phyloP scores from a whole-genome alignment of 2,113 vertebrate species.

The Ciconia boyciana region DNA sequence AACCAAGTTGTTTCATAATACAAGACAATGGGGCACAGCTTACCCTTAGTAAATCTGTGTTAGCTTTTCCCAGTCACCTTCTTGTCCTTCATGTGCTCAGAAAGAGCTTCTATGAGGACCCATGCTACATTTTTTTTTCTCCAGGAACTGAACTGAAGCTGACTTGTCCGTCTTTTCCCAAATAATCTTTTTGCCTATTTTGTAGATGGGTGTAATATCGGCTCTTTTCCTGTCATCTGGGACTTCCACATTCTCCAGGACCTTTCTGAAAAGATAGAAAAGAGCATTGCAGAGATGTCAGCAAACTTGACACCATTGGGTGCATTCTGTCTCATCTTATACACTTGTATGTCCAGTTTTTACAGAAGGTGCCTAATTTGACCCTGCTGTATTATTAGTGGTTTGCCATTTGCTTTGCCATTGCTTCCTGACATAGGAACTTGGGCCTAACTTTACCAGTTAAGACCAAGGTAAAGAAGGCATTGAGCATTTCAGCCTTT shows the following conservation, averaged over 20 bases:
- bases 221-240: background rate
- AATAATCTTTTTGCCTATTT: background rate
- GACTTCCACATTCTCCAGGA: background rate
- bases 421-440: background rate
- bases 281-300: background rate
- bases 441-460: background rate
- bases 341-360: background rate
- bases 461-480: background rate
- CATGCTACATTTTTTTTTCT: background rate
- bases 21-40: background rate
- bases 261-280: background rate
- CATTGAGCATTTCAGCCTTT: background rate
- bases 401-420: background rate
- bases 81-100: background rate
- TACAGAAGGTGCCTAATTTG: background rate
- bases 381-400: background rate
- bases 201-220: background rate
- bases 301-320: background rate
- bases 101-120: background rate
- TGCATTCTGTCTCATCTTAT: background rate
- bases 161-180: background rate
- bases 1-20: background rate
- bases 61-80: background rate
- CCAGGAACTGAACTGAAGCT: background rate
- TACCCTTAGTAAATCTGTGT: background rate